Percentiles rank a stretch among this genome's conserved stretches.
Conservation (phyloP, 2,113 vertebrate species). For the Amphiprion ocellaris region DNA sequence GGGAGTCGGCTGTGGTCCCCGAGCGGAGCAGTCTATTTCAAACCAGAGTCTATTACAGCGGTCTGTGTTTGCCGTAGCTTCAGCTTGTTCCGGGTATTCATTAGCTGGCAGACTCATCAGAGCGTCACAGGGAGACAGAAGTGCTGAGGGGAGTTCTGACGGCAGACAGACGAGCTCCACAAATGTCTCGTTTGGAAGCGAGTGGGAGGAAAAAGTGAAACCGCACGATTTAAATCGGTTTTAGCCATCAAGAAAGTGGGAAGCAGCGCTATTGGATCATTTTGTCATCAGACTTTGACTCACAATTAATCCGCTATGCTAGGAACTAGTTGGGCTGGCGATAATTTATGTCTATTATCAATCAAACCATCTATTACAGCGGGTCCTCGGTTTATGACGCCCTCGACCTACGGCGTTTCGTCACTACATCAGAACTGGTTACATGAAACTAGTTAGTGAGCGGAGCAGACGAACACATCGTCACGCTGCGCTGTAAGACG, state of each 20-base stretch:
- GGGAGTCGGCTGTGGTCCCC: constrained; percentile 36
- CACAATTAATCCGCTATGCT: too few relatives aligned
- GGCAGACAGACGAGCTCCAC: constrained; percentile 44
- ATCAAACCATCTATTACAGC: too few relatives aligned
- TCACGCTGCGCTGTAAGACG: too few relatives aligned
- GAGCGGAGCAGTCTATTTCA: constrained; percentile 48
- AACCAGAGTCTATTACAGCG: constrained; percentile 34
- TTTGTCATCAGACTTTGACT: neutral
- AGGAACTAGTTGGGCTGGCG: too few relatives aligned
- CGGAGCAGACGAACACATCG: too few relatives aligned
- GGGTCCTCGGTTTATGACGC: too few relatives aligned
- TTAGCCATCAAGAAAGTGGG: constrained; percentile 11
- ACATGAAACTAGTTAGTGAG: too few relatives aligned
- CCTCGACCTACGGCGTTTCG: too few relatives aligned
- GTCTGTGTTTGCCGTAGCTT: constrained; percentile 45
- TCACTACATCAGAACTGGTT: too few relatives aligned
- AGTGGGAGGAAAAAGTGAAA: constrained; percentile 7
- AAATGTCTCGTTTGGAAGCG: constrained; percentile 12
- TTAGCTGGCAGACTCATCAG: constrained; percentile 54
- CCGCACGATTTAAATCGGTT: neutral
- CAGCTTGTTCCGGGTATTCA: constrained; percentile 52
- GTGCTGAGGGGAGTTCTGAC: constrained; percentile 52
- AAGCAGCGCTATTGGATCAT: neutral
- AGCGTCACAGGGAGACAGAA: constrained; percentile 52
- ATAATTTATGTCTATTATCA: too few relatives aligned